phyloP scores from a whole-genome alignment of 2,797 vertebrate genomes.

The Merluccius polli region DNA sequence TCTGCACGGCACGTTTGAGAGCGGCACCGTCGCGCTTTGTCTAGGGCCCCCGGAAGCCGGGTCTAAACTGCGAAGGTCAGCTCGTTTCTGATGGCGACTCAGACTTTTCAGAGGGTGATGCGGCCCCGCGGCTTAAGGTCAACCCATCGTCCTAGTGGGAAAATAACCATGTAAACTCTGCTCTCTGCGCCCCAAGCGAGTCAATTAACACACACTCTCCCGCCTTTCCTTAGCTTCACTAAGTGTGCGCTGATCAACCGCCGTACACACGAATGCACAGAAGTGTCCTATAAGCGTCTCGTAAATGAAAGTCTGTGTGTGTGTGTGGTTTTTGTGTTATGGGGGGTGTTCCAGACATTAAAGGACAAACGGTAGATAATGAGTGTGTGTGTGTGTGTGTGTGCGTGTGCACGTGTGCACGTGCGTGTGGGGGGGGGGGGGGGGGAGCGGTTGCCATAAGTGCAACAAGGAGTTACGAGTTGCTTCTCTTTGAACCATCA shows the following conservation, averaged over 20 bases:
- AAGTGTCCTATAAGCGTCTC: neutral
- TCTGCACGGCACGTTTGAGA: neutral
- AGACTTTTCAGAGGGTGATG: neutral
- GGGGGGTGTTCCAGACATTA: slow-evolving; percentile 31
- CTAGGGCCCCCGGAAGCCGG: neutral
- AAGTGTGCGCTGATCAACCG: neutral
- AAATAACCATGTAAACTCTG: no score
- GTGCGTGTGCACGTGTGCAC: no score
- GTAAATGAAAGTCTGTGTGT: neutral
- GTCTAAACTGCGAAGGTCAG: neutral
- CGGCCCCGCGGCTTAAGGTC: neutral
- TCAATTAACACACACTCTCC: no score
- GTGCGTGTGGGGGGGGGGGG: slow-evolving; percentile 27
- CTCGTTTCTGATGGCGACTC: neutral
- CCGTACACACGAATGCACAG: neutral
- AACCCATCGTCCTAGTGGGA: neutral
- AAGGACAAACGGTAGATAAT: slow-evolving; percentile 38
- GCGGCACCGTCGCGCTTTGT: neutral
- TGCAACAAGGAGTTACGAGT: slow-evolving; percentile 39
- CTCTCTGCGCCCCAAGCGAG: no score
- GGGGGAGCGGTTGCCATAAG: slow-evolving; percentile 32
- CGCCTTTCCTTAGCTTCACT: neutral
- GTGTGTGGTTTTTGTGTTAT: neutral
- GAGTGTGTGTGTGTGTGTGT: no score
- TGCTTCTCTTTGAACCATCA: slow-evolving; percentile 35